Percentiles rank a stretch among this genome's conserved stretches.
Conservation (phyloP, 2,797 vertebrate genomes). For the Hydrolagus colliei region DNA sequence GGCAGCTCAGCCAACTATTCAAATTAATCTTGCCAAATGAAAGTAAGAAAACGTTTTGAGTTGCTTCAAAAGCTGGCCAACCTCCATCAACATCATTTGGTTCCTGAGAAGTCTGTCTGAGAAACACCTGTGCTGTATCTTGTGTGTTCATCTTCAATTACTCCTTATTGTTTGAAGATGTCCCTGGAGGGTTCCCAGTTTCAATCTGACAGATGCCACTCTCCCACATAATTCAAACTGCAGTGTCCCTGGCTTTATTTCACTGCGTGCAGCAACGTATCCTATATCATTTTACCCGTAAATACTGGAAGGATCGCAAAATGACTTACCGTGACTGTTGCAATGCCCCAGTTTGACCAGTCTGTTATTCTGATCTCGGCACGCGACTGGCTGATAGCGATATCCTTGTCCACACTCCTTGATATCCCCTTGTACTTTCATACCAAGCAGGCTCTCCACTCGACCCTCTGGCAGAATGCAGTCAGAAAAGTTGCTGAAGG, state of each 20-base stretch:
- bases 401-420: constrained; percentile 94
- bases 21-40: no score
- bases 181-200: no score
- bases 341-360: constrained; percentile 87
- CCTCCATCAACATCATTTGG: neutral
- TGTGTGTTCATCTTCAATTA: no score
- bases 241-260: neutral
- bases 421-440: constrained; percentile 75
- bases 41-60: no score
- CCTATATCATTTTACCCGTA: neutral
- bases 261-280: neutral
- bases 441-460: constrained; percentile 59
- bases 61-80: no score
- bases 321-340: constrained; percentile 82
- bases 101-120: neutral
- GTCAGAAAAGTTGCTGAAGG: constrained; percentile 95
- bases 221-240: neutral
- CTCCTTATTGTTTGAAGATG: no score
- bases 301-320: no score
- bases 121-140: neutral
- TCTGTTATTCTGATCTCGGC: constrained; percentile 84
- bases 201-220: no score
- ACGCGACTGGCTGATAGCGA: constrained; percentile 93
- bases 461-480: constrained; percentile 85
- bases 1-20: no score